These are phyloP conservation scores for Caligus rogercresseyi DNA, from an alignment of 1,140 invertebrate genomes.

Conservation along the genomic window DNA sequence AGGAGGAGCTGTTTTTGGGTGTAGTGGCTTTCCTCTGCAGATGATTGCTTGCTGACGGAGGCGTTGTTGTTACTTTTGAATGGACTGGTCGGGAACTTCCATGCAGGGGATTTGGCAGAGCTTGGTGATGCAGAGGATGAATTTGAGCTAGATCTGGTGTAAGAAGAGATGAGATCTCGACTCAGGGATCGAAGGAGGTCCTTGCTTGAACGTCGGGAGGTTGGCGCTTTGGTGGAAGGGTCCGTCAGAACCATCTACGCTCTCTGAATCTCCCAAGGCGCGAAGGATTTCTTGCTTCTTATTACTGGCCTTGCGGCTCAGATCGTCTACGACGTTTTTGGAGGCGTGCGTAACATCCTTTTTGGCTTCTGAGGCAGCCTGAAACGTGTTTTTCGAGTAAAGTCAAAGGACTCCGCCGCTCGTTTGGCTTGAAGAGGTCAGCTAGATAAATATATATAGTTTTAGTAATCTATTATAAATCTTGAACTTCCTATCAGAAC, in stretches of 20 bases:
- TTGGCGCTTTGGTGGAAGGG: background rate
- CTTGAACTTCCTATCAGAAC: no score
- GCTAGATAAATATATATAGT: background rate
- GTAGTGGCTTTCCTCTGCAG: no score
- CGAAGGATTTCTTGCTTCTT: conserved; percentile 2
- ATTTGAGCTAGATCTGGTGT: background rate
- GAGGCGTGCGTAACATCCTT: conserved; percentile 14
- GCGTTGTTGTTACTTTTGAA: no score
- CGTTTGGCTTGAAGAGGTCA: conserved; percentile 11
- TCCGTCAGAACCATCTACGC: background rate
- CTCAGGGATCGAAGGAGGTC: background rate
- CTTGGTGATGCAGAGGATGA: background rate
- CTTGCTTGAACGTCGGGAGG: background rate
- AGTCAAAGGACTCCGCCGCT: conserved; percentile 13
- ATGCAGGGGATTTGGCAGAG: background rate
- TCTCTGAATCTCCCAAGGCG: background rate
- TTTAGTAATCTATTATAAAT: no score
- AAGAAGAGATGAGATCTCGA: background rate
- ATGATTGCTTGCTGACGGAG: no score
- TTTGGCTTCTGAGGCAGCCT: background rate
- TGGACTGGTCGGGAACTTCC: background rate
- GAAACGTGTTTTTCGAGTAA: background rate
- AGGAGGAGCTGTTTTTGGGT: no score
- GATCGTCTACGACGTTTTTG: conserved; percentile 4
- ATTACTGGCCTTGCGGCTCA: background rate